phyloP scores from a whole-genome alignment of 2,113 vertebrate genomes.

The Lynx canadensis region DNA sequence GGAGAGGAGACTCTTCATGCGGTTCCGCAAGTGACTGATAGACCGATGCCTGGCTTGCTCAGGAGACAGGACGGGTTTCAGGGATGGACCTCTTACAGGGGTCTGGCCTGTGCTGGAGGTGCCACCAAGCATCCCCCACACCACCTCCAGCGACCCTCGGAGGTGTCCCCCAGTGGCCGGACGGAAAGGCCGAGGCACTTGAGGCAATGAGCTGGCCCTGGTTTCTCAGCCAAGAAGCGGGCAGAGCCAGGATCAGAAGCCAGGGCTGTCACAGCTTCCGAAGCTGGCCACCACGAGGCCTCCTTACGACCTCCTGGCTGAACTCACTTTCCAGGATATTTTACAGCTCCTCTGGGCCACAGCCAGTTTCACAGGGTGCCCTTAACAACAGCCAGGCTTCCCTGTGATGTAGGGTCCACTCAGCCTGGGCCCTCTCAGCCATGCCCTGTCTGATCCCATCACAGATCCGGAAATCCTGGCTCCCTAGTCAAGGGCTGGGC shows the following conservation, averaged over 20 bases:
- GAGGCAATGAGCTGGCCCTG: background rate
- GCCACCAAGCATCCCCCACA: accelerated
- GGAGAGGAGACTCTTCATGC: background rate
- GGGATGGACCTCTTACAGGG: background rate
- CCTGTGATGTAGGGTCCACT: too few species aligned
- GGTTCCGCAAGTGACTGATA: background rate
- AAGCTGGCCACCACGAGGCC: accelerated
- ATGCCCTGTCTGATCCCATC: too few species aligned
- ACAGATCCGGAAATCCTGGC: background rate
- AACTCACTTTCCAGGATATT: accelerated
- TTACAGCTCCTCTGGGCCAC: too few species aligned
- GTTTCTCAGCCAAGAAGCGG: too few species aligned
- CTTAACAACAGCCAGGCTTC: background rate
- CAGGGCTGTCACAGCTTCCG: background rate
- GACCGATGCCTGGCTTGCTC: background rate
- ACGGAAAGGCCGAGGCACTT: background rate
- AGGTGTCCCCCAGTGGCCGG: accelerated
- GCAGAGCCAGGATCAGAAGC: background rate
- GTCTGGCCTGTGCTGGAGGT: background rate
- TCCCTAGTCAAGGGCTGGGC: background rate
- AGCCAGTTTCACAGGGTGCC: background rate
- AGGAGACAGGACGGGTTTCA: background rate
- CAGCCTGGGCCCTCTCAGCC: background rate
- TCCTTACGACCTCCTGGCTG: too few species aligned
- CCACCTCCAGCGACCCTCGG: background rate